These are phyloP conservation scores for Alectura lathami DNA, from an alignment of 2,113 vertebrate species.

Conservation along the genomic window DNA sequence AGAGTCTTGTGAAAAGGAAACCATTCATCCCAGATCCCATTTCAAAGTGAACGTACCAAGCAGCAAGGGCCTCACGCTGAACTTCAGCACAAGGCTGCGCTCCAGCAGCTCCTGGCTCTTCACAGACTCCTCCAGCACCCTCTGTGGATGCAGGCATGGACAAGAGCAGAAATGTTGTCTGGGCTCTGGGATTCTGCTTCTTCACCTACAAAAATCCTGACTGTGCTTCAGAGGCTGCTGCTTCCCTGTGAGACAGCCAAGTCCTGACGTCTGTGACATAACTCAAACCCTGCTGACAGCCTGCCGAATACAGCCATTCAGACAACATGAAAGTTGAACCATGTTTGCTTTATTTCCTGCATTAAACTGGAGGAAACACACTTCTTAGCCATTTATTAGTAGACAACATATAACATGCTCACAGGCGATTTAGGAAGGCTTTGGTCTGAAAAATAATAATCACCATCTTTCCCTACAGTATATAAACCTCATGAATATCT, in stretches of 20 bases:
- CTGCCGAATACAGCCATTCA: not conserved
- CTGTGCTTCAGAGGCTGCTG: not conserved
- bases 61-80: accelerated
- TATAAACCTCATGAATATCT: not conserved
- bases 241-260: not conserved
- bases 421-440: not conserved
- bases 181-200: not conserved
- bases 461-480: not conserved
- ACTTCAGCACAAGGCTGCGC: not conserved
- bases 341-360: not conserved
- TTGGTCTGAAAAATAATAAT: not conserved
- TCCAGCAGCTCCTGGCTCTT: not conserved
- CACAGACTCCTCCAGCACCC: accelerated
- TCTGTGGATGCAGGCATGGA: not conserved
- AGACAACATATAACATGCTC: not conserved
- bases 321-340: not conserved
- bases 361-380: not conserved
- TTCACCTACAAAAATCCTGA: not conserved
- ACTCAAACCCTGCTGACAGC: not conserved
- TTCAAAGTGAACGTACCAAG: not conserved
- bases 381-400: not conserved
- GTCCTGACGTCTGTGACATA: not conserved
- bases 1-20: not conserved
- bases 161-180: not conserved
- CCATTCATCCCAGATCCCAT: not conserved